Evolutionary conservation across 2,888 invertebrate genomes (phyloP).

Genomic region (Fabriciana adippe): DNA sequence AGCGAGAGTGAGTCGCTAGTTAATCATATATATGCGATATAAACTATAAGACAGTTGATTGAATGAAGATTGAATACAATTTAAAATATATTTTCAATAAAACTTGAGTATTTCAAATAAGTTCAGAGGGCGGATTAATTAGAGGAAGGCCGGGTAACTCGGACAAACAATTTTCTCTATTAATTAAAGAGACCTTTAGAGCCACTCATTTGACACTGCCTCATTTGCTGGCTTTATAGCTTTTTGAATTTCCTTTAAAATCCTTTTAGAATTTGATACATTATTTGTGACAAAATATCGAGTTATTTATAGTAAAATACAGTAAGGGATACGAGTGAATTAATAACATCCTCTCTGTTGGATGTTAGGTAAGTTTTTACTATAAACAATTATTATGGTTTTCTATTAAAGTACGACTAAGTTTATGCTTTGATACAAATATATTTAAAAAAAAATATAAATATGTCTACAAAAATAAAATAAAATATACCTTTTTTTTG

Average conservation of each 20-base stretch:
- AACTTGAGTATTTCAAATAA: slow-evolving; percentile 43
- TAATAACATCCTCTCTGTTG: too few relatives aligned
- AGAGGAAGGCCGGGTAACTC: slow-evolving; percentile 57
- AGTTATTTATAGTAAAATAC: neutral
- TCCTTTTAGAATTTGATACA: slow-evolving; percentile 30
- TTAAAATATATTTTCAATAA: neutral
- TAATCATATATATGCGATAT: too few relatives aligned
- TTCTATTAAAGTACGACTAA: too few relatives aligned
- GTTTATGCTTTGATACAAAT: too few relatives aligned
- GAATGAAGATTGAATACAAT: neutral
- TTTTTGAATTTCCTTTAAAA: slow-evolving; percentile 55
- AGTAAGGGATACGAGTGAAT: too few relatives aligned
- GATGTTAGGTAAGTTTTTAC: too few relatives aligned
- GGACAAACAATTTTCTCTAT: slow-evolving; percentile 71
- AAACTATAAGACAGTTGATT: neutral
- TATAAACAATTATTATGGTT: too few relatives aligned
- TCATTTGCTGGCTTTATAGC: slow-evolving; percentile 76
- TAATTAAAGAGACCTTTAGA: slow-evolving; percentile 68
- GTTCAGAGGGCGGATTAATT: slow-evolving; percentile 61
- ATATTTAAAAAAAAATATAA: too few relatives aligned
- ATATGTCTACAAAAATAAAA: too few relatives aligned
- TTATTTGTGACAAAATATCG: neutral
- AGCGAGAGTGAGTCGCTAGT: too few relatives aligned
- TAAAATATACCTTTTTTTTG: too few relatives aligned
- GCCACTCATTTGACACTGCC: slow-evolving; percentile 59